Percentiles rank a stretch among this genome's conserved stretches.
Evolutionary conservation across 2,113 vertebrate species (phyloP).

Genomic region (Chrysemys picta): DNA sequence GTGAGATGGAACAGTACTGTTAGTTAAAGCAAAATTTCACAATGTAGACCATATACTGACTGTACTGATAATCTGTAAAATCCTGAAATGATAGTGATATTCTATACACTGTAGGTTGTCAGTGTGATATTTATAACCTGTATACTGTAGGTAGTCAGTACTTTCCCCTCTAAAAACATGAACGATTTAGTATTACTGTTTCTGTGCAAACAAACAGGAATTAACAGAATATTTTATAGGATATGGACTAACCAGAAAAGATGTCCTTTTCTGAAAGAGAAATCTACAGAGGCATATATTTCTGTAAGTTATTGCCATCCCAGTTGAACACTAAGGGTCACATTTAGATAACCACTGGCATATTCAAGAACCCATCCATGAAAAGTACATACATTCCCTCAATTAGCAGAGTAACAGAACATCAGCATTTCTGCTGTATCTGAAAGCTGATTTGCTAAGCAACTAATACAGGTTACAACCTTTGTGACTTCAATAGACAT

Average conservation of each 20-base stretch:
- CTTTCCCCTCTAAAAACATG: neutral
- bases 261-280: neutral
- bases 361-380: neutral
- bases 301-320: constrained; percentile 23
- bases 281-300: neutral
- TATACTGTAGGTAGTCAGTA: neutral
- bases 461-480: neutral
- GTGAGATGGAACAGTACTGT: neutral
- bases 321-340: constrained; percentile 78
- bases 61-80: neutral
- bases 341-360: constrained; percentile 73
- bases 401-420: neutral
- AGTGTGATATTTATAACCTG: neutral
- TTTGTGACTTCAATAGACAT: neutral
- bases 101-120: neutral
- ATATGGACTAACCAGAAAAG: neutral
- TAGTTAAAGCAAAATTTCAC: neutral
- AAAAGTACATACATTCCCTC: neutral
- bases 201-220: neutral
- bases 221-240: neutral
- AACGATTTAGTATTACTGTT: neutral
- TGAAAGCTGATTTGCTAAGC: neutral
- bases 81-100: neutral
- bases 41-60: neutral
- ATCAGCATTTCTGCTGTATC: neutral